phyloP scores from a whole-genome alignment of 2,888 invertebrate species.

The Spicauda simplicius region DNA sequence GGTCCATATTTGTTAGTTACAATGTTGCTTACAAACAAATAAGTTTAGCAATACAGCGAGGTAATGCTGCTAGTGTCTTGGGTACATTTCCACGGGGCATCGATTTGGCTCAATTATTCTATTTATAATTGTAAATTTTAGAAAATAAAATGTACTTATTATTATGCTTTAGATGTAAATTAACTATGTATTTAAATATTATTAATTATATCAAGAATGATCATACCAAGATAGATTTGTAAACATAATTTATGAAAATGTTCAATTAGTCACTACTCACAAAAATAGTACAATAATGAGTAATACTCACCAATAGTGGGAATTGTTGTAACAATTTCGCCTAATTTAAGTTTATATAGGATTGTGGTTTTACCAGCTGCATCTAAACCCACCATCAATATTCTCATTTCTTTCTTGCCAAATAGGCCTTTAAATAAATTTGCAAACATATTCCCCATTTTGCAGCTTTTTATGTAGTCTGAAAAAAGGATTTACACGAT shows the following conservation, averaged over 20 bases:
- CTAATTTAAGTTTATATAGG: conserved; percentile 99
- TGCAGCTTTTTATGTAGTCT: conserved; percentile 84
- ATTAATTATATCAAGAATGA: too few species aligned
- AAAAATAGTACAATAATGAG: not conserved
- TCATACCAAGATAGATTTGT: not conserved
- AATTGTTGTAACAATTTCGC: conserved; percentile 99
- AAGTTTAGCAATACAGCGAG: too few species aligned
- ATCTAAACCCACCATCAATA: conserved; percentile 99
- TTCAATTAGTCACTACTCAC: not conserved
- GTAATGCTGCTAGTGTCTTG: too few species aligned
- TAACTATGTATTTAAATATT: too few species aligned
- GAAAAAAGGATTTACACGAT: conserved; percentile 58
- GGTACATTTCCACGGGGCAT: too few species aligned
- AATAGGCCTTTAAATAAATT: conserved; percentile 99
- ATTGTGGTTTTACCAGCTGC: conserved; percentile 99
- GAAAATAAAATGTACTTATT: too few species aligned
- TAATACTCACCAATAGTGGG: conserved; percentile 97
- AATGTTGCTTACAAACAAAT: too few species aligned
- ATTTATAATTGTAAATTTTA: too few species aligned
- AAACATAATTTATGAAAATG: not conserved
- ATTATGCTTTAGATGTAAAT: too few species aligned
- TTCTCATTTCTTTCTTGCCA: conserved; percentile 99
- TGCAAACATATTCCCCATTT: conserved; percentile 99
- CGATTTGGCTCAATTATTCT: too few species aligned
- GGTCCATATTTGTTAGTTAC: too few species aligned